phyloP scores from a whole-genome alignment of 2,113 vertebrate genomes.

The Chaetorhynchus papuensis region DNA sequence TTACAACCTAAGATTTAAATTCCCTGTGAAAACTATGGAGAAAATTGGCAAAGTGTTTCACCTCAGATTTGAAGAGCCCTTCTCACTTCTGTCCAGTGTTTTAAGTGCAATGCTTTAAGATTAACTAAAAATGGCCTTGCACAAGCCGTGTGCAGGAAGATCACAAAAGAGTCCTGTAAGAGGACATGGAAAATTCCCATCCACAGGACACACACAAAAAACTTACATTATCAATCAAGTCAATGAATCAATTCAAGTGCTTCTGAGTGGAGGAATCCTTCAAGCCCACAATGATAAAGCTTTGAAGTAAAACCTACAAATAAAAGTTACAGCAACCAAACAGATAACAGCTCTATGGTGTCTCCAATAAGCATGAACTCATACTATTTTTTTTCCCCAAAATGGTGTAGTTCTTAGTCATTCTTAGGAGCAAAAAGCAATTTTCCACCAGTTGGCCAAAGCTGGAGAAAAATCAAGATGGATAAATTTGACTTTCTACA shows the following conservation, averaged over 20 bases:
- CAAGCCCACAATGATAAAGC: neutral
- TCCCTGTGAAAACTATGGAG: neutral
- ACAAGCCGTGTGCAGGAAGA: fast-evolving
- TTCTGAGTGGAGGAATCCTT: neutral
- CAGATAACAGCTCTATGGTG: neutral
- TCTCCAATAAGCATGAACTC: neutral
- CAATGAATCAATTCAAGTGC: neutral
- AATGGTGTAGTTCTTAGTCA: neutral
- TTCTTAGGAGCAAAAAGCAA: slow-evolving; percentile 2
- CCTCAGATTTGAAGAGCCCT: neutral
- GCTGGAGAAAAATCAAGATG: neutral
- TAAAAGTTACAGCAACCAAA: neutral
- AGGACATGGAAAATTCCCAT: neutral
- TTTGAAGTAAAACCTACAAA: neutral
- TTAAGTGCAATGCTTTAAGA: neutral
- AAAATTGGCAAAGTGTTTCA: neutral
- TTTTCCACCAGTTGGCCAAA: slow-evolving; percentile 1
- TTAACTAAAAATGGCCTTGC: neutral
- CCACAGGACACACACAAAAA: neutral
- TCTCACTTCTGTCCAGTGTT: neutral
- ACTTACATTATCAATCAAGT: neutral
- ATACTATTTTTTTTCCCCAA: neutral
- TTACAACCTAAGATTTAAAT: neutral
- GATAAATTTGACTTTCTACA: neutral
- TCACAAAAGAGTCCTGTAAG: neutral